phyloP scores from a whole-genome alignment of 35 echinoderm and acorn worm species.

The Strongylocentrotus purpuratus region DNA sequence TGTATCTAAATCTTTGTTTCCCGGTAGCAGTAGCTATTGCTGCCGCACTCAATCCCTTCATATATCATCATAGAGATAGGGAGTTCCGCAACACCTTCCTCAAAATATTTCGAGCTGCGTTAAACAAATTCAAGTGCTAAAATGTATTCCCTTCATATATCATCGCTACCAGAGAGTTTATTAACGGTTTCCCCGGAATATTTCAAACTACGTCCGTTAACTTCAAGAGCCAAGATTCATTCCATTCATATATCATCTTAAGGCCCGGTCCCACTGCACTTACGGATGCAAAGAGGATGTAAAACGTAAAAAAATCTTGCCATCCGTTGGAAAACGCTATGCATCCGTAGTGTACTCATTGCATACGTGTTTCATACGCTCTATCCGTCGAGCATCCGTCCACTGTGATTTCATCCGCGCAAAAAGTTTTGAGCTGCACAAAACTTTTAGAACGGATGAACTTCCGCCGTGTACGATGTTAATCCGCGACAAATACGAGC shows the following conservation, averaged over 20 bases:
- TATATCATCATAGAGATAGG: neutral
- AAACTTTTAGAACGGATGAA: too few relatives aligned
- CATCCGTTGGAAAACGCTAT: conserved; percentile 16
- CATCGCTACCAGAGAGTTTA: too few relatives aligned
- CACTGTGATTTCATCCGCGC: conserved; percentile 20
- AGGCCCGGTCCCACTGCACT: too few relatives aligned
- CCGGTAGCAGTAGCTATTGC: neutral
- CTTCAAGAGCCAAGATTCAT: too few relatives aligned
- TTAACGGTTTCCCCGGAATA: too few relatives aligned
- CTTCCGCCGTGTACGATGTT: conserved; percentile 14
- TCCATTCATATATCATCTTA: too few relatives aligned
- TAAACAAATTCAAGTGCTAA: neutral
- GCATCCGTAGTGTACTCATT: conserved; percentile 22
- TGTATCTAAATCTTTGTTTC: neutral
- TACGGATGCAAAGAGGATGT: too few relatives aligned
- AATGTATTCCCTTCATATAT: neutral
- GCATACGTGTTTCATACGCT: conserved; percentile 37
- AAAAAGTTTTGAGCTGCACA: too few relatives aligned
- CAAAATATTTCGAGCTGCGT: neutral
- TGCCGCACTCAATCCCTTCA: neutral
- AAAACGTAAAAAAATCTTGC: too few relatives aligned
- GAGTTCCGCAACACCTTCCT: neutral
- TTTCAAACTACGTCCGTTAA: too few relatives aligned
- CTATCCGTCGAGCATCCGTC: conserved; percentile 34
- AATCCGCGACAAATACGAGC: conserved; percentile 8